Conservation (phyloP, 2,113 vertebrate genomes). For the Alectura lathami region DNA sequence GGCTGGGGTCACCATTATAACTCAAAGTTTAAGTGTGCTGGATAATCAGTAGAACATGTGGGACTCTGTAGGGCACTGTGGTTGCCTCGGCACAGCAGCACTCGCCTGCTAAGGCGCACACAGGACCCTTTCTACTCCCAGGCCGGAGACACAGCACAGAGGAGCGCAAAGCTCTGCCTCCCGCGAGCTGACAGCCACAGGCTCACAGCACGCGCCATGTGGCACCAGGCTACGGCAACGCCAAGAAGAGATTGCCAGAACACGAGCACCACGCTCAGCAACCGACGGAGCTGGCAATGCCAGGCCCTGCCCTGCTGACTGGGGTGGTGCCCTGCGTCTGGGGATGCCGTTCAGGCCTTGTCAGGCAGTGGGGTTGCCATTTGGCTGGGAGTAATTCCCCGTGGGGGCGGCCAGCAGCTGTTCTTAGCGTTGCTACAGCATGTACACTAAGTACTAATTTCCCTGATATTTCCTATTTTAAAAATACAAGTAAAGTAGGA, state of each 20-base stretch:
- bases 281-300: not conserved
- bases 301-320: not conserved
- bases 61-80: not conserved
- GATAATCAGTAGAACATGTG: slow-evolving; percentile 42
- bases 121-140: not conserved
- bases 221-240: not conserved
- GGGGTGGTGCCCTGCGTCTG: not conserved
- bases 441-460: not conserved
- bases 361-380: not conserved
- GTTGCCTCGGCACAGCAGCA: not conserved
- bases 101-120: slow-evolving; percentile 23
- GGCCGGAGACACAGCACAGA: not conserved
- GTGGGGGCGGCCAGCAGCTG: not conserved
- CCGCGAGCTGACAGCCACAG: not conserved
- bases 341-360: not conserved
- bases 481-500: not conserved
- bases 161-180: not conserved
- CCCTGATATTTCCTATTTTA: not conserved
- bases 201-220: not conserved
- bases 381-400: not conserved
- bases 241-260: not conserved
- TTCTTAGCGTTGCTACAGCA: not conserved
- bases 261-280: not conserved
- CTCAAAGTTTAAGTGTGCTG: slow-evolving; percentile 36
- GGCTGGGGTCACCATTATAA: slow-evolving; percentile 52